Evolutionary conservation across 1,140 invertebrate species (phyloP).

Genomic region (Paramacrobiotus metropolitanus): DNA sequence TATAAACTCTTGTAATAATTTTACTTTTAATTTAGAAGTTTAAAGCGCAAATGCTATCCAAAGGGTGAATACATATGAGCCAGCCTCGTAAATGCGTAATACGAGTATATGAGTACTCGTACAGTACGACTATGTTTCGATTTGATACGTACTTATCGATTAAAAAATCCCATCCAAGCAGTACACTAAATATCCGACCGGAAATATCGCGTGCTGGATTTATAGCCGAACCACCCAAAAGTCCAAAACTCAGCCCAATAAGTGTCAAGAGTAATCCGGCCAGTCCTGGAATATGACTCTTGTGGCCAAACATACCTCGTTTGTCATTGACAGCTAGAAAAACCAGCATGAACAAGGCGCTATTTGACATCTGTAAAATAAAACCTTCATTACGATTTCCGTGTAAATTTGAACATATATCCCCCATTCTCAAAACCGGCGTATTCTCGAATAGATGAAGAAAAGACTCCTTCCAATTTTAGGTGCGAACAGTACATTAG

Average conservation of each 20-base stretch:
- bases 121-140: too few relatives aligned
- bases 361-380: constrained; percentile 29
- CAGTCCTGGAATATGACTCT: constrained; percentile 25
- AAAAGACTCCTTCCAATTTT: too few relatives aligned
- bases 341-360: constrained; percentile 28
- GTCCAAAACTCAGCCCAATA: constrained; percentile 29
- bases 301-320: constrained; percentile 25
- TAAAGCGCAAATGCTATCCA: too few relatives aligned
- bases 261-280: constrained; percentile 29
- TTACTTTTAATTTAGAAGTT: too few relatives aligned
- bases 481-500: too few relatives aligned
- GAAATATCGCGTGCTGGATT: constrained; percentile 38
- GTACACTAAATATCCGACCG: constrained; percentile 30
- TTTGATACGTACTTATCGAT: too few relatives aligned
- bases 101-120: too few relatives aligned
- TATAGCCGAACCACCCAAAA: constrained; percentile 35
- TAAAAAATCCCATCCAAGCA: constrained; percentile 31
- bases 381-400: not conserved
- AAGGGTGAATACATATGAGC: too few relatives aligned
- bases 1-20: too few relatives aligned
- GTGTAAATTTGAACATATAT: not conserved
- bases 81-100: too few relatives aligned
- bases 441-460: too few relatives aligned
- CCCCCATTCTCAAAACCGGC: too few relatives aligned
- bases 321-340: constrained; percentile 31